Base-by-base conservation (phyloP, 2,888 invertebrate species). In the Ormyrus labotus region DNA sequence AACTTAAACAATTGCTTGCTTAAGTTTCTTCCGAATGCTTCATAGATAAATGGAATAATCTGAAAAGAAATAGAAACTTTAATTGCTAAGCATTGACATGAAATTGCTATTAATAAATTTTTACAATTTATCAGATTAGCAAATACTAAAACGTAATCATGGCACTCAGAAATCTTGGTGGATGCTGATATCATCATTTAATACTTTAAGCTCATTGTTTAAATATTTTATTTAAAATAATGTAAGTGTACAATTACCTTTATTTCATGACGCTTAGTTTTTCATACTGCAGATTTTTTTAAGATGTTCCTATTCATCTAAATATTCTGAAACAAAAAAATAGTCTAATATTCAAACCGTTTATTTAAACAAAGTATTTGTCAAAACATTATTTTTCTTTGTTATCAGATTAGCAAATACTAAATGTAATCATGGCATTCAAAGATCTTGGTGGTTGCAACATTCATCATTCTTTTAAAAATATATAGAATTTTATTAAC, bases 401-500 rank as follows among this genome's bases (percentile, higher is more conserved):
- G 48, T 70, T 51, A 6, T 78, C 68, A 75, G 68, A 76, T 70
- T 78, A 79, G 78, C 75, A 75, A 79, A 79, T 76, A 75, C 71
- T 61, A 4, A 19, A 60, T 53, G 3, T 73, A 81, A 81, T 79
- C 79, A 70, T 51, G 74, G 78, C 79, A 68, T 6, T 79, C 72
- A 81, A 65, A 74, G 63, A 78, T 68, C 69, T 75, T 82, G 73
- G 72, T 82, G 79, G 76, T 82, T 69, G 71, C 60, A 8, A 19
- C 60, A 67, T 2, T 78, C 76, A 82, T 80, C 79, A 79, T 76
- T 34, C 34, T 34, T 34, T 34, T 34, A 34, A 34, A 34, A 34
- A 34, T 34, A 3, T 34, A 34, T 34, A 3, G 34, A 1, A 34
- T 34, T 34, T 34, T 34, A 34, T 34, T 34, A 34, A 34, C 34